Evolutionary conservation across 2,888 invertebrate genomes (phyloP).

Genomic region (Ornithoptera priamus): DNA sequence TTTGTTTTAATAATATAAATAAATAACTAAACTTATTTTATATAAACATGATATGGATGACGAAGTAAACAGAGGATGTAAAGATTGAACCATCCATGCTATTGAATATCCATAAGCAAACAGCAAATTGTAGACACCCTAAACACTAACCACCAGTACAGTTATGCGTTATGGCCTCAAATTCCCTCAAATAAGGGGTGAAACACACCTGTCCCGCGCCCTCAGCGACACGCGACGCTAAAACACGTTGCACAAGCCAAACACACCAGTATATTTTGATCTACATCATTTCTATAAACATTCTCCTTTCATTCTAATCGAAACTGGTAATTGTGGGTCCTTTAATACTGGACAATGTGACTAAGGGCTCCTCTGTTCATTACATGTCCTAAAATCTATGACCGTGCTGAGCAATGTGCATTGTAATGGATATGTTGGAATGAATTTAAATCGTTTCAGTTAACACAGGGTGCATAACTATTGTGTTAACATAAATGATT

Average conservation of each 20-base stretch:
- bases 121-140: constrained; percentile 46
- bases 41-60: too few relatives aligned
- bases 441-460: constrained; percentile 45
- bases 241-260: constrained; percentile 56
- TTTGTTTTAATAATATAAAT: too few relatives aligned
- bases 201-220: constrained; percentile 74
- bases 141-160: constrained; percentile 53
- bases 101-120: not conserved
- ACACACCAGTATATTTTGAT: constrained; percentile 48
- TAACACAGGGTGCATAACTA: constrained; percentile 52
- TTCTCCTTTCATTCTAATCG: constrained; percentile 10
- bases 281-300: constrained; percentile 37
- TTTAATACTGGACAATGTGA: constrained; percentile 42
- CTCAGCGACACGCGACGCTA: constrained; percentile 71
- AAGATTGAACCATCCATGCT: not conserved
- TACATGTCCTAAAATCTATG: constrained; percentile 59
- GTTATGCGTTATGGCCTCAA: constrained; percentile 65
- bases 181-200: constrained; percentile 75
- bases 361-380: constrained; percentile 50
- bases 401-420: constrained; percentile 65
- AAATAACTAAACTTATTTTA: too few relatives aligned
- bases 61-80: too few relatives aligned
- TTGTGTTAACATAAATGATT: constrained; percentile 40
- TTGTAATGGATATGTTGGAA: constrained; percentile 65
- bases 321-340: constrained; percentile 37